A percentile compares a stretch with the other conserved stretches of the same genome.
phyloP scores from a whole-genome alignment of 2,888 invertebrate species.

The Meganola albula region DNA sequence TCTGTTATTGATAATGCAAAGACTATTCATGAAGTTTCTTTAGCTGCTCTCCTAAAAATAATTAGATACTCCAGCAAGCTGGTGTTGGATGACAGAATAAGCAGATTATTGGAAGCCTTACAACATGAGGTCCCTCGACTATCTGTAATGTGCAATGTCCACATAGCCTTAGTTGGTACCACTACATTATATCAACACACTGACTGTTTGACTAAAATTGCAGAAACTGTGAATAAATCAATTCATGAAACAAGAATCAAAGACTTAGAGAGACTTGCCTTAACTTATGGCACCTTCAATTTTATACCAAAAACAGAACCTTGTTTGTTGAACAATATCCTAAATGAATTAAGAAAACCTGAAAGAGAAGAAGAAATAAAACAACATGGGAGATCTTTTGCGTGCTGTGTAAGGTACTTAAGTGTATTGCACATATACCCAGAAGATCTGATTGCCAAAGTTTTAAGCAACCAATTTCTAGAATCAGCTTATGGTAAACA shows the following conservation, averaged over 20 bases:
- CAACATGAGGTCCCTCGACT: slow-evolving; percentile 76
- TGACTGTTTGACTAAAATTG: slow-evolving; percentile 57
- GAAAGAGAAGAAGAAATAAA: slow-evolving; percentile 75
- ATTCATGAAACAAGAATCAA: slow-evolving; percentile 79
- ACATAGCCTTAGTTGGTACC: slow-evolving; percentile 81
- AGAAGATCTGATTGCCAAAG: slow-evolving; percentile 75
- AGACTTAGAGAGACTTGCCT: slow-evolving; percentile 84
- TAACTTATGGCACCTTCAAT: slow-evolving; percentile 80
- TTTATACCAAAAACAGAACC: slow-evolving; percentile 65
- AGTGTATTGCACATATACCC: slow-evolving; percentile 76
- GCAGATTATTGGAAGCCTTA: slow-evolving; percentile 73
- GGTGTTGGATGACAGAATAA: slow-evolving; percentile 59
- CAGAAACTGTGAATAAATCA: slow-evolving; percentile 67
- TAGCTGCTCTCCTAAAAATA: slow-evolving; percentile 81
- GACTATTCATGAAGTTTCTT: slow-evolving; percentile 79
- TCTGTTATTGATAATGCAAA: slow-evolving; percentile 70
- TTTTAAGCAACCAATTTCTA: slow-evolving; percentile 78
- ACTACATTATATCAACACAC: slow-evolving; percentile 55
- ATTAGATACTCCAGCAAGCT: slow-evolving; percentile 78
- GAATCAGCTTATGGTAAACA: slow-evolving; percentile 73
- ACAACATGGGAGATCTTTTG: slow-evolving; percentile 77
- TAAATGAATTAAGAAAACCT: slow-evolving; percentile 71
- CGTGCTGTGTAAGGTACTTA: slow-evolving; percentile 79
- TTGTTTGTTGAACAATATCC: slow-evolving; percentile 51
- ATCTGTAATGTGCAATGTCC: slow-evolving; percentile 80